A percentile compares a stretch with the other conserved stretches of the same genome.
Conservation (phyloP, 2,888 invertebrate species). For the Priocnemis perturbator region DNA sequence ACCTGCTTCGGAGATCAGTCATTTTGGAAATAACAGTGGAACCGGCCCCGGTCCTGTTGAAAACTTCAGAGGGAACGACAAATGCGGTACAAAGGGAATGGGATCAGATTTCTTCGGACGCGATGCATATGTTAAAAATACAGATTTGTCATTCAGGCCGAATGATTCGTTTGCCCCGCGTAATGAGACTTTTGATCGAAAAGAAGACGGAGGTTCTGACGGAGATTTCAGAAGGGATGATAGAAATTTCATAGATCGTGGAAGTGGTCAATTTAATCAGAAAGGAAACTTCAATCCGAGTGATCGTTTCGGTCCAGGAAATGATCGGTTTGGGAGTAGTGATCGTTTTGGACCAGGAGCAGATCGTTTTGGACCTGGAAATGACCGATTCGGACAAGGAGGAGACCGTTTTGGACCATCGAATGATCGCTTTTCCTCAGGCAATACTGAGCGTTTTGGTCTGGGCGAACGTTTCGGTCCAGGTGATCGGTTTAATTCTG, state of each 20-base stretch:
- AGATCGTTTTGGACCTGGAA: conserved; percentile 38
- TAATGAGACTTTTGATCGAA: conserved; percentile 29
- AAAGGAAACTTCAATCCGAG: conserved; percentile 35
- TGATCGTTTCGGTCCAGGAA: conserved; percentile 28
- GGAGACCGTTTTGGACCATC: conserved; percentile 39
- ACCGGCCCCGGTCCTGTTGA: conserved; percentile 15
- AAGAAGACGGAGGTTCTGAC: conserved; percentile 32
- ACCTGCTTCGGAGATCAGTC: conserved; percentile 32
- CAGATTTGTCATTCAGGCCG: conserved; percentile 44
- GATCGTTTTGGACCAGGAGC: conserved; percentile 38
- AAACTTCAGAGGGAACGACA: conserved; percentile 1
- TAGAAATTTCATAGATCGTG: conserved; percentile 39
- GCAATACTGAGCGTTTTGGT: conserved; percentile 44
- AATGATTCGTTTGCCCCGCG: conserved; percentile 41
- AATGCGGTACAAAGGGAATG: conserved; percentile 20
- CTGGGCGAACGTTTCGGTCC: conserved; percentile 35
- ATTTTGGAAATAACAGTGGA: conserved; percentile 36
- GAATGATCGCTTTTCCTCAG: conserved; percentile 17
- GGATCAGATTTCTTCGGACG: conserved; percentile 34
- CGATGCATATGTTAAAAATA: conserved; percentile 30
- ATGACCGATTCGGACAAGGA: conserved; percentile 36
- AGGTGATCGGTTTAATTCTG: conserved; percentile 26
- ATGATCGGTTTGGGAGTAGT: conserved; percentile 43
- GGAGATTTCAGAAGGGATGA: conserved; percentile 40
- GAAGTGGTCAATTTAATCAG: conserved; percentile 46